Base-by-base conservation (phyloP, 2,797 vertebrate genomes). In the Mastacembelus armatus region DNA sequence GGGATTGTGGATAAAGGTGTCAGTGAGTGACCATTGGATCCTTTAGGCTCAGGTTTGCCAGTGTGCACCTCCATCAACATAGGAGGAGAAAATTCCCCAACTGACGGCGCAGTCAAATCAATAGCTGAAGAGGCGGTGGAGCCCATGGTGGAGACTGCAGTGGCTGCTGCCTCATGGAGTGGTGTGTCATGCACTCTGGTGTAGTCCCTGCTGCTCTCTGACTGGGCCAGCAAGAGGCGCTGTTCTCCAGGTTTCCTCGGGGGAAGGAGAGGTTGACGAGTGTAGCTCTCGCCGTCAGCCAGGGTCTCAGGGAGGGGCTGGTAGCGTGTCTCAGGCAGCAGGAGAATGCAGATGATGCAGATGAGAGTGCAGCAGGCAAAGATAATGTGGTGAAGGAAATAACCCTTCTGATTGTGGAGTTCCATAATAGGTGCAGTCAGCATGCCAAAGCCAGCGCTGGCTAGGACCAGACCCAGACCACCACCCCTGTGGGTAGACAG, bases 361-460 rank as follows among this genome's bases (percentile, higher is more conserved):
- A 99, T 98, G 67, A 99, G 96, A 0, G 98, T 98, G 87, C 97
- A 99, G 93, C 97, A 98, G 91, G 98, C 96, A 0, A 99, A 99
- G 89, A 99, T 98, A 66, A 99, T 93, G 12, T 99, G 97, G 83
- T 99, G 98, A 54, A 99, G 95, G 89, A 99, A 99, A 84, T 98
- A 99, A 61, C 98, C 98, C 89, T 98, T 98, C 94, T 99, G 97
- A 89, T 99, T 98, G 90, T 98, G 97, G 22, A 99, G 95, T 74
- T 99, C 97, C 91, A 99, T 99, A 89, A 99, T 98, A 71, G 97
- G 98, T 0, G 96, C 96, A 0, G 98, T 99, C 81, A 99, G 90
- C 95, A 95, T 97, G 54, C 98, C 98, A 0, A 98, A 99, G 42
- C 98, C 97, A 0, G 98, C 98, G 0, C 98, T 98, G 81, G 97